Evolutionary conservation across 2,797 vertebrate species (phyloP), one percentile per base, ranked within the genome.

Genomic region (Todus mexicanus): DNA sequence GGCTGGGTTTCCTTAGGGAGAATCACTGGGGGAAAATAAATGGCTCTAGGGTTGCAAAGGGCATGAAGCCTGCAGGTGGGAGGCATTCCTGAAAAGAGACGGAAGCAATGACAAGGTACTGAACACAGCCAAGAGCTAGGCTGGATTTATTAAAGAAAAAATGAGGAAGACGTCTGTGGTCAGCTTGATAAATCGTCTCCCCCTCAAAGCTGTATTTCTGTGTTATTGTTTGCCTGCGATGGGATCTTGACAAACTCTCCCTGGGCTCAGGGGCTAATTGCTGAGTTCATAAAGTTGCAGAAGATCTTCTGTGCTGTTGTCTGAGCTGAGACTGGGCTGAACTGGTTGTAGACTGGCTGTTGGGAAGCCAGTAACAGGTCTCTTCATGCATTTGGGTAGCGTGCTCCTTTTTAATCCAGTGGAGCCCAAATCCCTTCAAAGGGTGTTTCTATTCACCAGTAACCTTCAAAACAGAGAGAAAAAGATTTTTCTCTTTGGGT

Each of bases 91-190:
- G 82, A 66, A 85, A 89, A 75, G 78, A 87, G 69, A 87, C 3
- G 1, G 91, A 69, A 91, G 79, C 72, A 89, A 43, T 70, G 93
- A 94, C 93, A 93, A 92, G 91, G 94, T 73, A 94, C 87, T 76
- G 87, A 93, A 38, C 64, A 45, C 60, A 74, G 89, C 89, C 91
- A 94, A 95, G 76, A 95, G 87, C 84, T 31, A 75, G 80, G 48
- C 79, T 93, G 92, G 92, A 93, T 96, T 94, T 96, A 96, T 94
- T 92, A 92, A 84, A 68, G 91, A 51, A 91, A 96, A 95, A 96
- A 94, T 3, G 71, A 96, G 56, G 73, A 77, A 95, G 80, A 93
- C 2, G 5, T 93, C 89, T 91, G 91, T 94, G 95, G 96, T 93
- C 93, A 95, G 91, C 90, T 93, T 96, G 94, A 95, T 92, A 89